Conservation (phyloP, 2,113 vertebrate species). For the Callospermophilus lateralis region DNA sequence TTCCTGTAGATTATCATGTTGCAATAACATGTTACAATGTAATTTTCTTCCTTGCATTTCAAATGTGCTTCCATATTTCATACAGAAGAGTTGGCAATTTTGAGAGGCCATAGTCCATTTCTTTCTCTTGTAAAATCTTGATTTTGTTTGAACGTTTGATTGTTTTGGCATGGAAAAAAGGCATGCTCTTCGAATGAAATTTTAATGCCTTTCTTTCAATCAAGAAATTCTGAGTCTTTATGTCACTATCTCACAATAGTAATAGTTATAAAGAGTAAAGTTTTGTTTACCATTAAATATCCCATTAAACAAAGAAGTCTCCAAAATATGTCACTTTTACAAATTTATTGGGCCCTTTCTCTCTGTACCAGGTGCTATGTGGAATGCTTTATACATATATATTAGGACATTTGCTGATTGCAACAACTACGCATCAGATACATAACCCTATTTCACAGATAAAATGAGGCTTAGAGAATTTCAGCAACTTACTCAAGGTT, state of each 20-base stretch:
- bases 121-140: constrained; percentile 38
- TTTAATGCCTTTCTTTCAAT: not conserved
- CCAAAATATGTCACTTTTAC: constrained; percentile 16
- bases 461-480: constrained; percentile 25
- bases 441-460: constrained; percentile 49
- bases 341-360: not conserved
- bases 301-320: not conserved
- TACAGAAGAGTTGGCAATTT: constrained; percentile 38
- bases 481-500: constrained; percentile 44
- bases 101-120: not conserved
- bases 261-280: not conserved
- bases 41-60: not conserved
- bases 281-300: constrained; percentile 49
- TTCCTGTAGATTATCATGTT: not conserved
- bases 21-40: not conserved
- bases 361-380: not conserved
- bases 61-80: not conserved
- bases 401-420: constrained; percentile 21
- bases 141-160: constrained; percentile 39
- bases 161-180: constrained; percentile 18
- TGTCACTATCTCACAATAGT: not conserved
- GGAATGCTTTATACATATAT: not conserved
- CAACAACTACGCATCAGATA: not conserved
- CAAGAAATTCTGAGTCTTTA: constrained; percentile 19
- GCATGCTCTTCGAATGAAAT: not conserved